Evolutionary conservation across 2,113 vertebrate genomes (phyloP).

Genomic region (Acanthisitta chloris): DNA sequence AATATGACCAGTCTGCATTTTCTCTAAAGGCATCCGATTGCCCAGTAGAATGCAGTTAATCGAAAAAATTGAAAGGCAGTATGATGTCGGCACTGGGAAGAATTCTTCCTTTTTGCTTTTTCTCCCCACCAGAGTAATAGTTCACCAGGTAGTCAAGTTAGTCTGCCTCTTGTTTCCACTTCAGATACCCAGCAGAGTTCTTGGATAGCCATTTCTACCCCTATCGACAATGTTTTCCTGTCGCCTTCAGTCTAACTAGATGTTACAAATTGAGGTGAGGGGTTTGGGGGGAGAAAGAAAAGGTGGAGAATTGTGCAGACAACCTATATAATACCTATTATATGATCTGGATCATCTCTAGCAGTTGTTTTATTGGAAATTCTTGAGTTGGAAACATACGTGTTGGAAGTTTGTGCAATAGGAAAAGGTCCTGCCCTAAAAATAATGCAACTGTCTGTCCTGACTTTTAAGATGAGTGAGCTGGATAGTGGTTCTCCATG

Average conservation of each 20-base stretch:
- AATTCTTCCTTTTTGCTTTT: background rate
- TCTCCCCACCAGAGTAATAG: background rate
- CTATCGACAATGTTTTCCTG: background rate
- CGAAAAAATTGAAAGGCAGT: background rate
- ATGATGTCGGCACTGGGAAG: background rate
- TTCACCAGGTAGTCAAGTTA: background rate
- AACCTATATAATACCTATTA: background rate
- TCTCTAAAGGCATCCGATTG: background rate
- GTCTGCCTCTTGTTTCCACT: background rate
- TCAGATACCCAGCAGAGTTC: background rate
- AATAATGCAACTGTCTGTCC: background rate
- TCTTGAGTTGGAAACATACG: background rate
- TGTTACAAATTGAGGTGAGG: background rate
- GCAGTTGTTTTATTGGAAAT: background rate
- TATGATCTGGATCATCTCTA: background rate
- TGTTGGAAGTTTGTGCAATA: background rate
- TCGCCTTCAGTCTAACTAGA: background rate
- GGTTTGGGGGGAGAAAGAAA: fast-evolving
- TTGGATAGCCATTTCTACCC: background rate
- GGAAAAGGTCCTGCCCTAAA: background rate
- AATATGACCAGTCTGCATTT: background rate
- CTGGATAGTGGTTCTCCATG: background rate
- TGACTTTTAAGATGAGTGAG: background rate
- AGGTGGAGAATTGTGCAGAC: background rate
- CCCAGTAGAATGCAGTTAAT: background rate